Conservation (phyloP, 2,113 vertebrate species). For the Sinocyclocheilus grahami region DNA sequence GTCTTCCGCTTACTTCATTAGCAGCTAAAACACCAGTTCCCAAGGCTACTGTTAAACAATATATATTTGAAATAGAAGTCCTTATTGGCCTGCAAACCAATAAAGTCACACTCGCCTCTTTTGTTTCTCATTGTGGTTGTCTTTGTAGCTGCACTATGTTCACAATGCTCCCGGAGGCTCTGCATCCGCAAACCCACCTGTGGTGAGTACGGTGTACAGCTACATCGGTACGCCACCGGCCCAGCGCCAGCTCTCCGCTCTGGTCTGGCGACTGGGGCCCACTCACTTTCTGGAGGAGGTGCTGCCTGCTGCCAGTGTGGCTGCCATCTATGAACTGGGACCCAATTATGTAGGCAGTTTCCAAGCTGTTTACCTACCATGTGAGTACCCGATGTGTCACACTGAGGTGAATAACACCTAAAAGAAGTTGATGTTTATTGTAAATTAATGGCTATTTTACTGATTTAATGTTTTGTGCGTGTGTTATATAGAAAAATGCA, state of each 20-base stretch:
- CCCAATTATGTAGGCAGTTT: conserved; percentile 93
- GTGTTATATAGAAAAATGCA: background rate
- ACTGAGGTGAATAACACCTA: background rate
- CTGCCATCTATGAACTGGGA: conserved; percentile 90
- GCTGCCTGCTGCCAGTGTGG: conserved; percentile 84
- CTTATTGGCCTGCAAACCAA: too few species aligned
- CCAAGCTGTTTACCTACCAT: conserved; percentile 90
- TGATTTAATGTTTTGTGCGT: background rate
- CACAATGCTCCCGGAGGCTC: conserved; percentile 92
- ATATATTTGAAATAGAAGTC: too few species aligned
- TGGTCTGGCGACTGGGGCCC: conserved; percentile 95
- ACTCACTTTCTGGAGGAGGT: conserved; percentile 96
- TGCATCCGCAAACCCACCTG: conserved; percentile 89
- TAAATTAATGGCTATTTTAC: background rate
- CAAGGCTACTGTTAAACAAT: background rate
- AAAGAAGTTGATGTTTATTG: background rate
- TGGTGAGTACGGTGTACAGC: conserved; percentile 91
- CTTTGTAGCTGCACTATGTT: conserved; percentile 90
- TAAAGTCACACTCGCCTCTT: background rate
- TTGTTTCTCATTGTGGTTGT: background rate
- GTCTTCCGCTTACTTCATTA: background rate
- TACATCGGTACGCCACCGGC: conserved; percentile 92
- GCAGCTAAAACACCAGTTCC: background rate
- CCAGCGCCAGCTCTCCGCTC: conserved; percentile 86
- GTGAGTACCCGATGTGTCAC: conserved; percentile 77